Percentiles rank a stretch among this genome's conserved stretches.
phyloP scores from a whole-genome alignment of 2,888 invertebrate genomes.

The Chrysodeixis includens region DNA sequence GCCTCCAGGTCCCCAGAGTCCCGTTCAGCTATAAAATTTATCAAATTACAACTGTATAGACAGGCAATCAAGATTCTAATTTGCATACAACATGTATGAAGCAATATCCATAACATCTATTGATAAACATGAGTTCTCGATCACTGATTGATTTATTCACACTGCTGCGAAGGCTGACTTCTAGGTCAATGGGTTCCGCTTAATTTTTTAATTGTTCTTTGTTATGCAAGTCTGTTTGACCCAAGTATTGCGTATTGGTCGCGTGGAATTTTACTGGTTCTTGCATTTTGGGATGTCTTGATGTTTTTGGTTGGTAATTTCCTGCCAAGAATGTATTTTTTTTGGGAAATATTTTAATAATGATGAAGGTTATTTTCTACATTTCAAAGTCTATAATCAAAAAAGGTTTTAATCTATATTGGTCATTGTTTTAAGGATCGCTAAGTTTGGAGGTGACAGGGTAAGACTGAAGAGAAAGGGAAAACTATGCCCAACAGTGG shows the following conservation, averaged over 20 bases:
- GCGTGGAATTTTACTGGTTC: not conserved
- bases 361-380: no score
- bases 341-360: no score
- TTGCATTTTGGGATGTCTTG: not conserved
- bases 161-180: conserved; percentile 22
- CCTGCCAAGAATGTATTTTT: no score
- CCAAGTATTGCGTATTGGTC: not conserved
- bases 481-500: no score
- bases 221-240: not conserved
- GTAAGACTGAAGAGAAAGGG: no score
- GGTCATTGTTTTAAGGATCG: no score
- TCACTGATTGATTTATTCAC: conserved; percentile 23
- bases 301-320: no score
- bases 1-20: no score
- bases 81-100: not conserved
- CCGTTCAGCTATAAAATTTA: no score
- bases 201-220: conserved; percentile 29
- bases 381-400: no score
- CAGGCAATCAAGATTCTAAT: not conserved
- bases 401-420: no score
- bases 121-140: conserved; percentile 11
- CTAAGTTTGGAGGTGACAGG: no score
- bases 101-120: not conserved
- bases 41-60: not conserved
- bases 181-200: conserved; percentile 31